Evolutionary conservation across 2,797 vertebrate genomes (phyloP).

Genomic region (Helarctos malayanus): DNA sequence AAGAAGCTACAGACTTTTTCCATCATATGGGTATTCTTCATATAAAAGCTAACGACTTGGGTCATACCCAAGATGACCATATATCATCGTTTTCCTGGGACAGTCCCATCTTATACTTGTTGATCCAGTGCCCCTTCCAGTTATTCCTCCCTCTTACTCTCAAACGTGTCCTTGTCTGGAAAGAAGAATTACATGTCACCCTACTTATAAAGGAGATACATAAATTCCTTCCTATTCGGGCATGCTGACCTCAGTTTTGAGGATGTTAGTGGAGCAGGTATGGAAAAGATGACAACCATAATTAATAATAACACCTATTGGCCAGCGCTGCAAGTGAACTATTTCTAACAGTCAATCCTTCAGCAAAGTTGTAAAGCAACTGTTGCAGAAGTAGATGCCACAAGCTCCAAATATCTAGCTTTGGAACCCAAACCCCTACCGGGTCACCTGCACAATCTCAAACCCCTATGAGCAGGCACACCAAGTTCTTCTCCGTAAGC

Average conservation of each 20-base stretch:
- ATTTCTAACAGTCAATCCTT: neutral
- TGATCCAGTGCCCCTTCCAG: neutral
- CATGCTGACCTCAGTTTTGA: constrained; percentile 66
- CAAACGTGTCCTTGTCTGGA: constrained; percentile 39
- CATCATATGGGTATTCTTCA: neutral
- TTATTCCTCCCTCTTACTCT: constrained; percentile 16
- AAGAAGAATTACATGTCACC: constrained; percentile 26
- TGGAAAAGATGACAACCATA: constrained; percentile 29
- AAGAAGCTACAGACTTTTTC: constrained; percentile 11
- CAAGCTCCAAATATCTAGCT: neutral
- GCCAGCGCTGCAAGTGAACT: neutral
- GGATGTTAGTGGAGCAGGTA: neutral
- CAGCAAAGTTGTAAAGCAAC: neutral
- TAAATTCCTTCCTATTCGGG: constrained; percentile 49
- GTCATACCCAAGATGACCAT: neutral
- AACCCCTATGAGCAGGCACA: neutral
- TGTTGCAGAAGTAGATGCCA: neutral
- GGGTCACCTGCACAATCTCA: neutral
- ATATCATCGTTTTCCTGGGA: neutral
- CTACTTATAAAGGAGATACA: constrained; percentile 50
- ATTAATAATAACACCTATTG: constrained; percentile 35
- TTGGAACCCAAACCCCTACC: neutral
- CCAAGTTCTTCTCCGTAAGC: neutral
- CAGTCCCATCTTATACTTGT: neutral
- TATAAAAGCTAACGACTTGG: neutral